phyloP scores from a whole-genome alignment of 2,888 invertebrate species.

The Phytoseiulus persimilis region DNA sequence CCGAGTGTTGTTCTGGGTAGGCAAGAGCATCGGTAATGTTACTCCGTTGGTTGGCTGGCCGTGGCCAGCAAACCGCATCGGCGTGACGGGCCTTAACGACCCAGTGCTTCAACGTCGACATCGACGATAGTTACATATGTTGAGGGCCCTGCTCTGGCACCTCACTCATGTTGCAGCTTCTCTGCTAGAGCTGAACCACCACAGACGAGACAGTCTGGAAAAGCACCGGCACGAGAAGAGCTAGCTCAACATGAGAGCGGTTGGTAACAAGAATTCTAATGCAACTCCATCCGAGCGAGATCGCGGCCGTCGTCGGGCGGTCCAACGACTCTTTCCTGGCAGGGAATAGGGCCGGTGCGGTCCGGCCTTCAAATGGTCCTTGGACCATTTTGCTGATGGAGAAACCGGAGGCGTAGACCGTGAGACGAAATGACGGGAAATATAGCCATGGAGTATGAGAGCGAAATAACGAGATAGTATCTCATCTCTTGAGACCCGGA shows the following conservation, averaged over 20 bases:
- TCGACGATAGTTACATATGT: not conserved
- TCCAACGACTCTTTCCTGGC: not conserved
- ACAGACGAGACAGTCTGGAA: no score
- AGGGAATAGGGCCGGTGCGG: not conserved
- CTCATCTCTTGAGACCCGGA: not conserved
- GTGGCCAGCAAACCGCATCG: not conserved
- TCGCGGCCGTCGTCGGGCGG: no score
- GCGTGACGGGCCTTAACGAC: not conserved
- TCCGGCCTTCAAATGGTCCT: not conserved
- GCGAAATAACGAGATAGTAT: not conserved
- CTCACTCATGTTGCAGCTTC: no score
- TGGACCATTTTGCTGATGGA: not conserved
- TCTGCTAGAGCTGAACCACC: no score
- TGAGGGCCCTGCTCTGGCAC: no score
- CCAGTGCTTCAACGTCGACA: not conserved
- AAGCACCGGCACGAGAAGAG: no score
- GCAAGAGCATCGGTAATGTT: not conserved
- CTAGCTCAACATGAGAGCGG: no score
- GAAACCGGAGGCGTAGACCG: not conserved
- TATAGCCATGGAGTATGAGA: not conserved
- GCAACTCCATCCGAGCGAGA: no score
- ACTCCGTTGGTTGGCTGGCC: not conserved
- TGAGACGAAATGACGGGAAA: not conserved
- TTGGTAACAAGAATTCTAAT: no score
- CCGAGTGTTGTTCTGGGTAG: no score